Percentiles rank a stretch among this genome's conserved stretches.
Evolutionary conservation across 1,140 invertebrate species (phyloP).

Genomic region (Drosophila erecta): DNA sequence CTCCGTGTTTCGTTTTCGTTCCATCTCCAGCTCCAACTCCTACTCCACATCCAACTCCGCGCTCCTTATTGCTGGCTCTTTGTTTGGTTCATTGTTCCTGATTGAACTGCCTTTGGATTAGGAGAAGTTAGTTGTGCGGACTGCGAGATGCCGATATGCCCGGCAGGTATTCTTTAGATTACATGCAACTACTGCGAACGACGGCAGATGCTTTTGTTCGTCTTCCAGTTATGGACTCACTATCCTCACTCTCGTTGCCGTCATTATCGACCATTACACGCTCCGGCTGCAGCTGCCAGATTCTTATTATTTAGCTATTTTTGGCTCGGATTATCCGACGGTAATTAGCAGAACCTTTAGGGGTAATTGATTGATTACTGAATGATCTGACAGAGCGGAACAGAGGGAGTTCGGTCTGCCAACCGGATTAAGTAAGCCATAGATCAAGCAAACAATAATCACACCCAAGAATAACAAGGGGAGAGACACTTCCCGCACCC

Average conservation of each 20-base stretch:
- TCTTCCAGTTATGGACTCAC: slow-evolving; percentile 22
- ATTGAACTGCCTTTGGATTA: slow-evolving; percentile 58
- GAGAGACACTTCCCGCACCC: slow-evolving; percentile 13
- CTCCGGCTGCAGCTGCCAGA: slow-evolving; percentile 25
- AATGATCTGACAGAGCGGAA: slow-evolving; percentile 4
- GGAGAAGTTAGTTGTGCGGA: slow-evolving; percentile 25
- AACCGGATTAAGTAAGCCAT: background rate
- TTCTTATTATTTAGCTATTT: slow-evolving; percentile 29
- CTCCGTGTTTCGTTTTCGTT: slow-evolving; percentile 44
- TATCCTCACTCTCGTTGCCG: slow-evolving; percentile 44
- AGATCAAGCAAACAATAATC: background rate
- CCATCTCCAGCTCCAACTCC: background rate
- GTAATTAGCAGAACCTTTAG: slow-evolving; percentile 33
- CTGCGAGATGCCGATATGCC: slow-evolving; percentile 17
- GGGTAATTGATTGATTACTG: slow-evolving; percentile 40
- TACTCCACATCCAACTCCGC: background rate
- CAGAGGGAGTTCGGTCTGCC: background rate
- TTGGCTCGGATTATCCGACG: slow-evolving; percentile 32
- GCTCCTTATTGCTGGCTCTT: slow-evolving; percentile 45
- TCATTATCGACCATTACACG: slow-evolving; percentile 75
- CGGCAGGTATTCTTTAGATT: slow-evolving; percentile 78
- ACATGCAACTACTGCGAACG: slow-evolving; percentile 45
- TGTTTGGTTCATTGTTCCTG: slow-evolving; percentile 65
- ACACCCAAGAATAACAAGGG: slow-evolving; percentile 1
- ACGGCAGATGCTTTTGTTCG: slow-evolving; percentile 57